These are phyloP conservation scores for Zygaena filipendulae DNA, from an alignment of 2,888 invertebrate genomes.

Conservation along the genomic window DNA sequence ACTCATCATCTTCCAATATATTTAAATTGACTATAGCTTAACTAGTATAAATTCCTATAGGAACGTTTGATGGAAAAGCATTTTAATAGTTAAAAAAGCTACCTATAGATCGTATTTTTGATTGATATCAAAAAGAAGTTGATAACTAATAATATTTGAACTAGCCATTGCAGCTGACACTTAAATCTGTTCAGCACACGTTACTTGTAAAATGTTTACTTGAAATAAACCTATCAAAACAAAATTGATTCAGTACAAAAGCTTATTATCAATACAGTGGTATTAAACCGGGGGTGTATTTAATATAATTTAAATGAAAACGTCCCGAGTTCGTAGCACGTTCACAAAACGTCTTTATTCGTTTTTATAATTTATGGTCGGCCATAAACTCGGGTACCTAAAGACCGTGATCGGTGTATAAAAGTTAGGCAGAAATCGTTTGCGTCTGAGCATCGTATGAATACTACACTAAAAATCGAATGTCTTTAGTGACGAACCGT, in stretches of 20 bases:
- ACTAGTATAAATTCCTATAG: too few relatives aligned
- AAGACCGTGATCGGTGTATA: conserved; percentile 52
- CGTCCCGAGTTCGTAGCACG: conserved; percentile 35
- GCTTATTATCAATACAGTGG: conserved; percentile 38
- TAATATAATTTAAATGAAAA: conserved; percentile 60
- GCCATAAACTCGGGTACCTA: conserved; percentile 51
- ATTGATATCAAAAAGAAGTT: too few relatives aligned
- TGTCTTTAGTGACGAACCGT: conserved; percentile 21
- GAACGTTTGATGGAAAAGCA: too few relatives aligned
- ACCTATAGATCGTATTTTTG: too few relatives aligned
- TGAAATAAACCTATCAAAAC: conserved; percentile 29
- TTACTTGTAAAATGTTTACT: too few relatives aligned
- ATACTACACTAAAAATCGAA: conserved; percentile 37
- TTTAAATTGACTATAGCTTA: too few relatives aligned
- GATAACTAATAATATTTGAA: too few relatives aligned
- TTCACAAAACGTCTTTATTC: conserved; percentile 62
- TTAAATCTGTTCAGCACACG: too few relatives aligned
- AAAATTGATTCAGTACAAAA: conserved; percentile 51
- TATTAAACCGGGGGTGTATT: conserved; percentile 37
- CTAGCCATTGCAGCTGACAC: too few relatives aligned
- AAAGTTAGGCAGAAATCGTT: conserved; percentile 43
- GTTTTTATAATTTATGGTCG: conserved; percentile 44
- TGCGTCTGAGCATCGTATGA: conserved; percentile 29
- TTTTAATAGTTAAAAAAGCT: too few relatives aligned
- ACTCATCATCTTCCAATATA: too few relatives aligned